Evolutionary conservation across 1,140 invertebrate species (phyloP), one percentile per base, ranked within the genome.

Genomic region (Cyrtorhinus lividipennis): DNA sequence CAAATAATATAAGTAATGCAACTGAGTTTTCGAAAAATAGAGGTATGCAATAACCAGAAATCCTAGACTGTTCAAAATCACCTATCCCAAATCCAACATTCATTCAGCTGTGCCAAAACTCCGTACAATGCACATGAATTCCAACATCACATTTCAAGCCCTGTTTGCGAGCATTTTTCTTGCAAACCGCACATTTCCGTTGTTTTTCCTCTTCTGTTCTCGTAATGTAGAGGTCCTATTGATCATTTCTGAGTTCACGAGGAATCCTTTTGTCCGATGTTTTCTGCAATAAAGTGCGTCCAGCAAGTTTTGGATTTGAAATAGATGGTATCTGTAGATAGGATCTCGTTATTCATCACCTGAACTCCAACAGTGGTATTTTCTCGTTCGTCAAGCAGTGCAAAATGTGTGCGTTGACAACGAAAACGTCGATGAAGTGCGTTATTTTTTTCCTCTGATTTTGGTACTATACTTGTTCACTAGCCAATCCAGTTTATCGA

Each of bases 141-240:
- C 61, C 61, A 10, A 62, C 20, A 48, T 62, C 24, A 62, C 44
- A 62, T 53, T 48, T 53, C 25, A 13, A 26, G 58, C 67, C 67
- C 56, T 68, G 64, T 48, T 68, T 66, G 56, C 67, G 62, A 22
- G 59, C 63, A 62, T 67, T 67, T 25, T 18, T 66, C 61, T 68
- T 66, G 46, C 66, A 68, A 26, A 68, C 61, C 25, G 64, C 64
- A 64, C 67, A 68, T 63, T 67, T 68, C 44, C 67, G 57, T 56
- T 67, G 66, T 59, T 64, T 67, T 12, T 66, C 66, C 48, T 56
- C 62, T 25, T 62, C 46, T 15, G 67, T 68, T 60, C 66, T 45
- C 38, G 65, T 57, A 12, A 68, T 38, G 24, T 60, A 56, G 30
- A 64, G 66, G 15, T 62, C 66, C 48, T 59, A 25, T 56, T 18